These are phyloP conservation scores for Drosophila percnosoma DNA, from an alignment of 2,888 invertebrate genomes.

Conservation along the genomic window DNA sequence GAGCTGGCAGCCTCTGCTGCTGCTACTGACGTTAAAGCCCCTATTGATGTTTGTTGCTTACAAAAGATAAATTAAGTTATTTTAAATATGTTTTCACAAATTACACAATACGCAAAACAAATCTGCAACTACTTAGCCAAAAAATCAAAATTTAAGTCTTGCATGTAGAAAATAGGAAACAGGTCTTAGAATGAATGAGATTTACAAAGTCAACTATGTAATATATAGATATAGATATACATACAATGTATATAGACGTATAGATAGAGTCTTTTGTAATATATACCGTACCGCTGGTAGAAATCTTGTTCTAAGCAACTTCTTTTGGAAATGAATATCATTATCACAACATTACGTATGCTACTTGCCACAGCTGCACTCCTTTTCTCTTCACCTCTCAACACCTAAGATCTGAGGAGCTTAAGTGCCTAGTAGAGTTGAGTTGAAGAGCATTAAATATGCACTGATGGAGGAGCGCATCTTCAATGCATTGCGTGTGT, in stretches of 20 bases:
- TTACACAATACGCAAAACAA: not conserved
- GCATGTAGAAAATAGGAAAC: no score
- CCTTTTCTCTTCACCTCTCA: not conserved
- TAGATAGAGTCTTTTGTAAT: no score
- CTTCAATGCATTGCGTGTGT: constrained; percentile 56
- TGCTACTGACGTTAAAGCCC: not conserved
- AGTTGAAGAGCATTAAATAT: constrained; percentile 43
- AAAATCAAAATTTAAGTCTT: no score
- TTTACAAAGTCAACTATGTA: no score
- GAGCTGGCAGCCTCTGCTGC: constrained; percentile 6
- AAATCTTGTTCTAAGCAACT: no score
- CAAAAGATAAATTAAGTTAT: not conserved
- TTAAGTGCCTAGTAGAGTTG: not conserved
- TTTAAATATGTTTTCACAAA: not conserved
- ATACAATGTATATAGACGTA: no score
- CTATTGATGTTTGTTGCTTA: not conserved
- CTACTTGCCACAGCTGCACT: not conserved
- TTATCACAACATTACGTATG: not conserved
- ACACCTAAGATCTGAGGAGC: not conserved
- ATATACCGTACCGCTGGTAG: no score
- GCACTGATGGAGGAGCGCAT: constrained; percentile 34
- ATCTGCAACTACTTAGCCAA: not conserved
- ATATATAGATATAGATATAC: no score
- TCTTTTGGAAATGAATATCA: not conserved
- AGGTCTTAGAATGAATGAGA: not conserved